phyloP scores from a whole-genome alignment of 2,113 vertebrate genomes.

The Syngnathus floridae region DNA sequence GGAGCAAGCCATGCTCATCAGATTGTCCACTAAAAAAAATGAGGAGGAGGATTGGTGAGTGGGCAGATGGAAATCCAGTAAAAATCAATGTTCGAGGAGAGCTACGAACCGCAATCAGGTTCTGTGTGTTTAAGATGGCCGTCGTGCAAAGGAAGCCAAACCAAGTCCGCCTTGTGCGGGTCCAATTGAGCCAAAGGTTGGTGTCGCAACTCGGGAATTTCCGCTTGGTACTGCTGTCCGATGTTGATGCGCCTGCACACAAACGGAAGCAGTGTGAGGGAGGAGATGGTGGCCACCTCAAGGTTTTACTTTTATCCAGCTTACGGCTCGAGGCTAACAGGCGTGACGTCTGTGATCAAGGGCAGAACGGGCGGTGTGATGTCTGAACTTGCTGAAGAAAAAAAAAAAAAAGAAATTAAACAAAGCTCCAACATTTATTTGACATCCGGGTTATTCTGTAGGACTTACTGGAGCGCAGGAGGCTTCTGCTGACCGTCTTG shows the following conservation, averaged over 20 bases:
- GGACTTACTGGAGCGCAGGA: conserved; percentile 86
- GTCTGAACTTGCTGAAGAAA: conserved; percentile 81
- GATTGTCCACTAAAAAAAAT: conserved; percentile 73
- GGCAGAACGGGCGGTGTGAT: conserved; percentile 85
- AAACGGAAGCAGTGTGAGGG: background rate
- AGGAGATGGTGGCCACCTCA: background rate
- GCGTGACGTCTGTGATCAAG: conserved; percentile 82
- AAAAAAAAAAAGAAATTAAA: conserved; percentile 21
- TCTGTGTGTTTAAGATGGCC: conserved; percentile 63
- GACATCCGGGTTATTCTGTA: no score
- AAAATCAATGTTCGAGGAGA: background rate
- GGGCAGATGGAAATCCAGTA: background rate
- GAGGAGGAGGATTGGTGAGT: background rate
- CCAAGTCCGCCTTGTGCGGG: conserved; percentile 82
- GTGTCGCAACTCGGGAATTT: conserved; percentile 81
- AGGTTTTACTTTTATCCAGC: conserved; percentile 42
- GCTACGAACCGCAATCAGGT: conserved; percentile 69
- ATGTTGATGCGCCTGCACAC: conserved; percentile 89
- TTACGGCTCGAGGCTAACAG: conserved; percentile 96
- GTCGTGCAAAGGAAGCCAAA: conserved; percentile 79
- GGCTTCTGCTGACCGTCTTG: conserved; percentile 82
- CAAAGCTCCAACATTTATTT: background rate
- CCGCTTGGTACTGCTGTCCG: conserved; percentile 86
- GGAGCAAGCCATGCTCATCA: conserved; percentile 87
- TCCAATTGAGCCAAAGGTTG: conserved; percentile 70